A percentile compares a stretch with the other conserved stretches of the same genome.
These are phyloP conservation scores for Alosa sapidissima DNA, from an alignment of 2,797 vertebrate species.

Conservation along the genomic window DNA sequence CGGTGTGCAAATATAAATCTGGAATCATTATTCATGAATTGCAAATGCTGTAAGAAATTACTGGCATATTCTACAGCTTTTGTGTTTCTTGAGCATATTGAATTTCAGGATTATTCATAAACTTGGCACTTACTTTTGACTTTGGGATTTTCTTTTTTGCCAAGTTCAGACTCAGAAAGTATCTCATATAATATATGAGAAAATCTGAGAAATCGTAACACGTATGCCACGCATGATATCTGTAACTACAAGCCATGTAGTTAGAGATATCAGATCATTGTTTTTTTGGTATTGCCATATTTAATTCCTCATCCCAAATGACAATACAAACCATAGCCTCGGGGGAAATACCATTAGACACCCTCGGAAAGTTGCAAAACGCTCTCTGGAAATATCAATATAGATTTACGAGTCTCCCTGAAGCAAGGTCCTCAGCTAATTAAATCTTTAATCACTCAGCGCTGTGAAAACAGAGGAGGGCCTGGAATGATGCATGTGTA, in stretches of 20 bases:
- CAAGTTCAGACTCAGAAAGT: neutral
- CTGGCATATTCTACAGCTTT: neutral
- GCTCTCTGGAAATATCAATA: slow-evolving; percentile 69
- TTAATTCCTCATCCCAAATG: slow-evolving; percentile 54
- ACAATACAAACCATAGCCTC: slow-evolving; percentile 58
- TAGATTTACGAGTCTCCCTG: slow-evolving; percentile 70
- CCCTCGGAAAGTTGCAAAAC: slow-evolving; percentile 58
- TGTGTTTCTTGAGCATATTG: slow-evolving; percentile 6
- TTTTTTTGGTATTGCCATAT: neutral
- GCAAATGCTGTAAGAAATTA: neutral
- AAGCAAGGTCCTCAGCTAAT: slow-evolving; percentile 74
- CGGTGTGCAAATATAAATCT: neutral
- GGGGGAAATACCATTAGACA: slow-evolving; percentile 56
- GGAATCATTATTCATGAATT: neutral
- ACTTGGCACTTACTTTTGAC: neutral
- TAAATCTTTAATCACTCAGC: slow-evolving; percentile 74
- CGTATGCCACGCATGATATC: neutral
- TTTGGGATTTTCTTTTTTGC: neutral
- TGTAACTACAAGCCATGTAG: neutral
- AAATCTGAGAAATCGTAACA: neutral
- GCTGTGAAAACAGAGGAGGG: slow-evolving; percentile 68
- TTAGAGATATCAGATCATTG: neutral
- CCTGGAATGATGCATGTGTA: slow-evolving; percentile 51
- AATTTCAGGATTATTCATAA: neutral
- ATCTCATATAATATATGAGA: neutral